Evolutionary conservation across 2,888 invertebrate genomes (phyloP).

Genomic region (Chymomyza fuscimana): DNA sequence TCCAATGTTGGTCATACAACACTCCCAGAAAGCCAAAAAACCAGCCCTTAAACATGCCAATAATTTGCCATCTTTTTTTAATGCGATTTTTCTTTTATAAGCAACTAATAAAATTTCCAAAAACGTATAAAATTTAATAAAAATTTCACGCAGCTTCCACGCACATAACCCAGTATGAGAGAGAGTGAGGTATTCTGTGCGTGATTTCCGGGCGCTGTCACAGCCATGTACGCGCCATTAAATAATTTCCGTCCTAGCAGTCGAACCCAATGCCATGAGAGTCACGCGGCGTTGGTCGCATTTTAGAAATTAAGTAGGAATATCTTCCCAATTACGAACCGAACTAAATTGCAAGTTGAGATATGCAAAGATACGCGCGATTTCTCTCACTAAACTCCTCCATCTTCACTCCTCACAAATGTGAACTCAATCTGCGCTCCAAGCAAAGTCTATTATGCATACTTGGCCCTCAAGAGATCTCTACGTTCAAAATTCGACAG

Average conservation of each 20-base stretch:
- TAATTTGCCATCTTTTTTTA: slow-evolving; percentile 37
- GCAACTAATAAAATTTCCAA: slow-evolving; percentile 50
- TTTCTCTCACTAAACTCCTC: slow-evolving; percentile 46
- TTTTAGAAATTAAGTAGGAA: slow-evolving; percentile 68
- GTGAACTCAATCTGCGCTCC: background rate
- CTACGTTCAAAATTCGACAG: slow-evolving; percentile 54
- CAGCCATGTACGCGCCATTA: slow-evolving; percentile 73
- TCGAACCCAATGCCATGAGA: slow-evolving; percentile 28
- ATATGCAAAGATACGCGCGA: slow-evolving; percentile 37
- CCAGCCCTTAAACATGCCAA: slow-evolving; percentile 18
- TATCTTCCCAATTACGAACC: slow-evolving; percentile 44
- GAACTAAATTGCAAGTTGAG: slow-evolving; percentile 54
- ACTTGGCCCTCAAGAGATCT: slow-evolving; percentile 35
- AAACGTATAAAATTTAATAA: slow-evolving; percentile 61
- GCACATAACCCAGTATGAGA: slow-evolving; percentile 26
- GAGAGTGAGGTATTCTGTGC: slow-evolving; percentile 42
- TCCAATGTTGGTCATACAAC: background rate
- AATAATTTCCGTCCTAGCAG: slow-evolving; percentile 73
- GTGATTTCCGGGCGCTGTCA: slow-evolving; percentile 67
- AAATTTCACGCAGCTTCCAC: slow-evolving; percentile 55
- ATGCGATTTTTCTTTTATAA: slow-evolving; percentile 15
- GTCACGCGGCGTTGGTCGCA: slow-evolving; percentile 55
- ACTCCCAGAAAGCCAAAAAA: background rate
- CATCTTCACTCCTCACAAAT: background rate
- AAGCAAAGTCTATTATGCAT: slow-evolving; percentile 54